A percentile compares a stretch with the other conserved stretches of the same genome.
Conservation (phyloP, 2,888 invertebrate species). For the Galerucella pusilla region DNA sequence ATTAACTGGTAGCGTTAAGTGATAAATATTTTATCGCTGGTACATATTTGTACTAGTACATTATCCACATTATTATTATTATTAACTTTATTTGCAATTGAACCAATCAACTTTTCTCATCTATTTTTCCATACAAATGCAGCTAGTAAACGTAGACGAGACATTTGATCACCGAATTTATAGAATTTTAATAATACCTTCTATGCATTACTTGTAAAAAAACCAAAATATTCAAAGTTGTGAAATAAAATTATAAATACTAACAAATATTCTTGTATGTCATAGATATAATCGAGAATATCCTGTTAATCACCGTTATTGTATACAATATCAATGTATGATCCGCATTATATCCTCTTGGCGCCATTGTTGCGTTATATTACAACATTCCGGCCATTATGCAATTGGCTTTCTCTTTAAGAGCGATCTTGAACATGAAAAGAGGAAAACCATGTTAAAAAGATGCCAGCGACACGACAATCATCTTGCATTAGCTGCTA, state of each 20-base stretch:
- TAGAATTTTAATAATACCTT: too few relatives aligned
- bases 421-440: conserved; percentile 31
- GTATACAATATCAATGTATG: conserved; percentile 3
- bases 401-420: conserved; percentile 30
- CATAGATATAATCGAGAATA: neutral
- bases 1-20: too few relatives aligned
- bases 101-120: too few relatives aligned
- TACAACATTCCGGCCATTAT: conserved; percentile 19
- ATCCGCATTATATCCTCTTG: conserved; percentile 20
- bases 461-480: conserved; percentile 13
- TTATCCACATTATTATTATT: too few relatives aligned
- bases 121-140: too few relatives aligned
- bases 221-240: neutral
- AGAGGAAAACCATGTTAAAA: conserved; percentile 30
- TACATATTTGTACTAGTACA: too few relatives aligned
- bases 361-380: conserved; percentile 25
- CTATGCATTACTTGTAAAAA: neutral
- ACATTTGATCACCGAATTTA: too few relatives aligned
- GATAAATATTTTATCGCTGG: too few relatives aligned
- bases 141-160: too few relatives aligned
- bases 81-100: too few relatives aligned
- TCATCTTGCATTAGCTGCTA: conserved; percentile 2
- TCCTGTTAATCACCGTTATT: conserved; percentile 4
- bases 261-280: neutral
- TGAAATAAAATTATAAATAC: neutral